These are phyloP conservation scores for Spheniscus humboldti DNA, from an alignment of 2,797 vertebrate species.

Conservation along the genomic window DNA sequence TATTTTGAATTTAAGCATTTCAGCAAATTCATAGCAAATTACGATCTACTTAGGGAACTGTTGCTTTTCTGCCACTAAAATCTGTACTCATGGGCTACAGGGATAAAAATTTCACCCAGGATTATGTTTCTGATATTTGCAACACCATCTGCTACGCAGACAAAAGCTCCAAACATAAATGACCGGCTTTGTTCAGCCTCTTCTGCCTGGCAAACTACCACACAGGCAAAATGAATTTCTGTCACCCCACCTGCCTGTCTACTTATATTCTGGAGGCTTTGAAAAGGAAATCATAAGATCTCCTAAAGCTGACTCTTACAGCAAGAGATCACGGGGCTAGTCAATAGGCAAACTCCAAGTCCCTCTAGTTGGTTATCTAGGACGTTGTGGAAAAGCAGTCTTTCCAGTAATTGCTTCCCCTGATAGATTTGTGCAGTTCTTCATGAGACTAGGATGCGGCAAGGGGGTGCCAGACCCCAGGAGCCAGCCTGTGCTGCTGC, in stretches of 20 bases:
- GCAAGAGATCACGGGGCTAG: not conserved
- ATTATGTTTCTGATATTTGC: conserved; percentile 20
- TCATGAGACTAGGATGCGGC: conserved; percentile 94
- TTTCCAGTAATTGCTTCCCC: not conserved
- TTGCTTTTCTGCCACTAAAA: conserved; percentile 20
- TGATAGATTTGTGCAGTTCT: conserved; percentile 96
- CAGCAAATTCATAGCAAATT: conserved; percentile 23
- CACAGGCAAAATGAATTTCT: not conserved
- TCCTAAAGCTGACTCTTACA: not conserved
- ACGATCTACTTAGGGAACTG: not conserved
- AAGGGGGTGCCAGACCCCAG: conserved; percentile 94
- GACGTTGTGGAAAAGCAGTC: not conserved
- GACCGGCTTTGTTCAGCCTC: not conserved
- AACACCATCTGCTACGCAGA: conserved; percentile 22
- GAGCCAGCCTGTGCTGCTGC: conserved; percentile 93
- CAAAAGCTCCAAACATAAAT: conserved; percentile 27
- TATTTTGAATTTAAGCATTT: conserved; percentile 19
- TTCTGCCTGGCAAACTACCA: not conserved
- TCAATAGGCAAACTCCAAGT: not conserved
- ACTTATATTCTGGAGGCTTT: not conserved
- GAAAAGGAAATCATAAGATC: not conserved
- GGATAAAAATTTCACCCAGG: conserved; percentile 36
- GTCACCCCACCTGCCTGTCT: not conserved
- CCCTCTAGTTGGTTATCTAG: not conserved
- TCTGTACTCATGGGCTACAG: not conserved